Base-by-base conservation (phyloP, 1,140 invertebrate species). In the Centruroides sculpturatus region DNA sequence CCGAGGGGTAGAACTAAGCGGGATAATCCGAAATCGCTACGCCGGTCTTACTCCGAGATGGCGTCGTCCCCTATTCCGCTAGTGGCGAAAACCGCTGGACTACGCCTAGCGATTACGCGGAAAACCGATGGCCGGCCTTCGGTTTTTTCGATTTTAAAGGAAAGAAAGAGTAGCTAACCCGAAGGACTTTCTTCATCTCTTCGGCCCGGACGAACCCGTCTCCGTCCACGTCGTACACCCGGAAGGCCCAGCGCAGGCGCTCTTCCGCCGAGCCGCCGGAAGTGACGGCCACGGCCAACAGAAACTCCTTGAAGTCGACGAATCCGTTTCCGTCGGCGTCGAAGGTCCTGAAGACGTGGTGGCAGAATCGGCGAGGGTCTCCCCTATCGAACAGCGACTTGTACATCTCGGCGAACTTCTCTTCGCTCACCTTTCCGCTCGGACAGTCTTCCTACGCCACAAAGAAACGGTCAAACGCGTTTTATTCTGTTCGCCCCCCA, bases 381-480 rank as follows among this genome's bases (percentile, higher is more conserved):
- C 96, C 94, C 70, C 89, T 92, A 10, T 95, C 94, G 78, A 98
- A 98, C 80, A 98, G 93, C 87, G 92, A 92, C 83, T 93, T 96
- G 80, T 99, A 99, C 85, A 98, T 97, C 78, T 99, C 94, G 70
- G 98, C 91, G 76, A 99, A 99, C 79, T 99, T 99, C 59, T 90
- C 88, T 57, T 93, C 92, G 52, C 93, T 97, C 69, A 99, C 78
- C 73, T 92, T 83, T 62, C 96, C 96, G 74, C 96, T 95, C 12
- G 96, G 96, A 80, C 95, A 99, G 77, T 99, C 96, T 92, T 96
- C 91, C 93, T 98, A 84, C 23, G 23, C 23, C 1, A 23, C 23
- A 23, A 23, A 65, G 86, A 95, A 73, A 89, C 89, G 23, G 23
- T 23, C 23, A 23, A 23, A 23, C 23, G 23, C 23, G 23, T 23